Conservation (phyloP, 2,797 vertebrate species). For the Anguilla marmorata region DNA sequence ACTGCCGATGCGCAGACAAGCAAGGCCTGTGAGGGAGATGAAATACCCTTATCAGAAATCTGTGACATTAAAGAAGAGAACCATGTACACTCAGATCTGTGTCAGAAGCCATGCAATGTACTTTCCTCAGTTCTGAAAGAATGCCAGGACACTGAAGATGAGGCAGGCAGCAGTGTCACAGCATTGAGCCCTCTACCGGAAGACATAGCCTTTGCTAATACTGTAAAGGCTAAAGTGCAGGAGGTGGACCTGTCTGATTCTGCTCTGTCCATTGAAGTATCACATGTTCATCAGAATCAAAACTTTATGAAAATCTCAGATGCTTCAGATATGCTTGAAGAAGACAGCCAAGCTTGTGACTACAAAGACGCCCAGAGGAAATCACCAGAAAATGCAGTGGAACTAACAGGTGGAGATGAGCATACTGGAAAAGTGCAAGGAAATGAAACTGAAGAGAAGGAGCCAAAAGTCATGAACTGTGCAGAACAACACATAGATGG, state of each 20-base stretch:
- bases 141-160: constrained; percentile 20
- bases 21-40: constrained; percentile 35
- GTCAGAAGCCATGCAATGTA: constrained; percentile 44
- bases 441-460: constrained; percentile 59
- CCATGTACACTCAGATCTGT: constrained; percentile 53
- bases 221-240: constrained; percentile 46
- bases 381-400: constrained; percentile 47
- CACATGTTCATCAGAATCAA: constrained; percentile 51
- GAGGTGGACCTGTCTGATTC: constrained; percentile 40
- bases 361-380: constrained; percentile 57
- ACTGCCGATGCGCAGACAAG: constrained; percentile 47
- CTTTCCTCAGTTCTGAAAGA: constrained; percentile 45
- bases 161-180: constrained; percentile 49
- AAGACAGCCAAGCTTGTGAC: constrained; percentile 27
- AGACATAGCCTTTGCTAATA: constrained; percentile 24
- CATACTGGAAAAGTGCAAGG: constrained; percentile 42
- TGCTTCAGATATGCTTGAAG: constrained; percentile 43
- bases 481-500: constrained; percentile 55
- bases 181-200: constrained; percentile 42
- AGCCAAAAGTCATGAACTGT: constrained; percentile 41
- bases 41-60: constrained; percentile 56
- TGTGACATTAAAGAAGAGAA: constrained; percentile 74
- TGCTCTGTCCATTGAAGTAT: constrained; percentile 46
- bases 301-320: constrained; percentile 52
- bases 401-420: constrained; percentile 57